These are phyloP conservation scores for Pristionchus exspectatus DNA, from an alignment of 2,888 invertebrate genomes.

Conservation along the genomic window DNA sequence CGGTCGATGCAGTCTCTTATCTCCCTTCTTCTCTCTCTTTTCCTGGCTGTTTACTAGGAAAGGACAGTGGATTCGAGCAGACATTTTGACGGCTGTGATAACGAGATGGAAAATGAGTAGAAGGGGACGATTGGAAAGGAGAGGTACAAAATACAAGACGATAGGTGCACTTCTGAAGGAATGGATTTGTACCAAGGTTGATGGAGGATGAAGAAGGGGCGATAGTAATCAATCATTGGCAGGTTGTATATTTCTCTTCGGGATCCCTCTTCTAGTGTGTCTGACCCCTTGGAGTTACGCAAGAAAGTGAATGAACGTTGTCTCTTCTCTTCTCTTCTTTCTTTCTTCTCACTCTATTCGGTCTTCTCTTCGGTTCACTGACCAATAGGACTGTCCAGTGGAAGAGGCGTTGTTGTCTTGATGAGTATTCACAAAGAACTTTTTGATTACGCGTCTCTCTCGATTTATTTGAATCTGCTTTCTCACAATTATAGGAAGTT, in stretches of 20 bases:
- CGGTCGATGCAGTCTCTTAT: not conserved
- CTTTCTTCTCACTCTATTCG: not conserved
- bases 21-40: not conserved
- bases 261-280: not conserved
- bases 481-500: not conserved
- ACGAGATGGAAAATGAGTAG: not conserved
- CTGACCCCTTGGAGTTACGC: slow-evolving; percentile 27
- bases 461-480: not conserved
- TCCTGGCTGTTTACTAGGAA: slow-evolving; percentile 8
- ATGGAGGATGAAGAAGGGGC: not conserved
- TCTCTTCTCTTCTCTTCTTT: not conserved
- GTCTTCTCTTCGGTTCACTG: slow-evolving; percentile 13
- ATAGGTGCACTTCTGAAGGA: not conserved
- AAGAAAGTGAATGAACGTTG: slow-evolving; percentile 17
- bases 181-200: not conserved
- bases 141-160: not conserved
- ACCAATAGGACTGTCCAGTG: not conserved
- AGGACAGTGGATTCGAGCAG: not conserved
- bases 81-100: slow-evolving; percentile 37
- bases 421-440: not conserved
- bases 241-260: slow-evolving; percentile 11
- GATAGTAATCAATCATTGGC: slow-evolving; percentile 14
- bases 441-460: not conserved
- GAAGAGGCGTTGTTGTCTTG: not conserved
- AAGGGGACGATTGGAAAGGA: not conserved